Conservation (phyloP, 2,888 invertebrate species). For the Amphipoea lucens region DNA sequence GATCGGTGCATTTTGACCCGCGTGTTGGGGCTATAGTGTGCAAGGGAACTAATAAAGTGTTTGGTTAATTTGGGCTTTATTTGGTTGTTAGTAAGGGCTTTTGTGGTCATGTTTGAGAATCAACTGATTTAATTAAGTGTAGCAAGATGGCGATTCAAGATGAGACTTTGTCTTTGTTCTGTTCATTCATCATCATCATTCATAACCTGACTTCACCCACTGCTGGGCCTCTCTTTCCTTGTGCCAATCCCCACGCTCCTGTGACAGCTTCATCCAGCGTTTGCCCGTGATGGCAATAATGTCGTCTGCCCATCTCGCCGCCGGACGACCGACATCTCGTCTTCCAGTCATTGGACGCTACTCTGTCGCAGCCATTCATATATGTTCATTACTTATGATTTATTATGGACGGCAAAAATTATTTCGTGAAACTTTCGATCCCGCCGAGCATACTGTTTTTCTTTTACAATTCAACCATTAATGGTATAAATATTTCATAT, state of each 20-base stretch:
- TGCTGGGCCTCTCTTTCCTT: not conserved
- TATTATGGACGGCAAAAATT: not conserved
- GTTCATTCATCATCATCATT: not conserved
- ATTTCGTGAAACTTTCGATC: not conserved
- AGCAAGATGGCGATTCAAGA: not conserved
- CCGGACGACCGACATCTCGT: not conserved
- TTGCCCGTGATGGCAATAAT: not conserved
- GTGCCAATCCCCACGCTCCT: no score
- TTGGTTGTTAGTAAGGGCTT: conserved; percentile 8
- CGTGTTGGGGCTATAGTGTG: conserved; percentile 1
- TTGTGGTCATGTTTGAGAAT: not conserved
- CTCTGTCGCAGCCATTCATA: not conserved
- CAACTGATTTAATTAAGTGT: conserved; percentile 4
- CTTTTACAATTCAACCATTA: not conserved
- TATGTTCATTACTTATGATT: not conserved
- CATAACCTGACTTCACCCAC: no score
- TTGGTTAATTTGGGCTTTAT: conserved; percentile 38
- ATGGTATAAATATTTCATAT: not conserved
- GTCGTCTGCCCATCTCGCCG: not conserved
- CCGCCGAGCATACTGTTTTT: not conserved
- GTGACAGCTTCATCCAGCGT: no score
- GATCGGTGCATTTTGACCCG: conserved; percentile 57
- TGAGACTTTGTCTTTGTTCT: not conserved
- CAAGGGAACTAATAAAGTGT: conserved; percentile 37
- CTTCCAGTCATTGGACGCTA: not conserved